Percentiles rank a stretch among this genome's conserved stretches.
phyloP scores from a whole-genome alignment of 1,140 invertebrate species.

The Caenorhabditis remanei region DNA sequence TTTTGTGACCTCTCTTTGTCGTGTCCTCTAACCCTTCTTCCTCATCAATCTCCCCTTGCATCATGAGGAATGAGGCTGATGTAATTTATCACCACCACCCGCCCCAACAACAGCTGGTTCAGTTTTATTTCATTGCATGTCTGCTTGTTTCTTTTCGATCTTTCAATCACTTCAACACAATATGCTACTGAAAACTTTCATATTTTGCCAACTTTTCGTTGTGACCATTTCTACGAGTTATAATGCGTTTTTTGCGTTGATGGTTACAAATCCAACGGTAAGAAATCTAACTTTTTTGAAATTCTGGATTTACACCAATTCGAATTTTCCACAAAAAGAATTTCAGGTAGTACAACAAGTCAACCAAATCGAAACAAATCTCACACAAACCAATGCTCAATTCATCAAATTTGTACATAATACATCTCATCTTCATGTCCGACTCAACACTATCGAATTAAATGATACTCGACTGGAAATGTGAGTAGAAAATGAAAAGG shows the following conservation, averaged over 20 bases:
- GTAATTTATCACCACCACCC: conserved; percentile 30
- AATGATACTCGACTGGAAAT: background rate
- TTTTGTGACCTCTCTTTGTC: conserved; percentile 1
- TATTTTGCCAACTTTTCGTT: conserved; percentile 10
- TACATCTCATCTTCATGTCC: background rate
- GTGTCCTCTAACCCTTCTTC: too few relatives aligned
- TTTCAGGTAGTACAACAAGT: conserved; percentile 18
- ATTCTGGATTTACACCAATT: background rate
- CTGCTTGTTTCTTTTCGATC: conserved; percentile 51
- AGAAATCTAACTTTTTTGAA: background rate
- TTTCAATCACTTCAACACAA: conserved; percentile 10
- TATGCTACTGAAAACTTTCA: background rate
- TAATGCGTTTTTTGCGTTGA: conserved; percentile 28
- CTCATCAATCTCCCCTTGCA: background rate
- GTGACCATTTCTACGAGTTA: background rate
- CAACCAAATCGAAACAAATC: conserved; percentile 20
- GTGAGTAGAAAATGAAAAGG: background rate
- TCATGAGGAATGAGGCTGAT: conserved; percentile 31
- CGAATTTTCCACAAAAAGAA: too few relatives aligned
- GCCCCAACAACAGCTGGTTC: conserved; percentile 26
- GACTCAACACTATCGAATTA: background rate
- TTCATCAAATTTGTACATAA: conserved; percentile 22
- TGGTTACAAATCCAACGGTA: conserved; percentile 27
- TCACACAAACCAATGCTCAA: background rate
- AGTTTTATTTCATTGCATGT: conserved; percentile 27